Conservation (phyloP, 2,113 vertebrate species). For the Nymphicus hollandicus region DNA sequence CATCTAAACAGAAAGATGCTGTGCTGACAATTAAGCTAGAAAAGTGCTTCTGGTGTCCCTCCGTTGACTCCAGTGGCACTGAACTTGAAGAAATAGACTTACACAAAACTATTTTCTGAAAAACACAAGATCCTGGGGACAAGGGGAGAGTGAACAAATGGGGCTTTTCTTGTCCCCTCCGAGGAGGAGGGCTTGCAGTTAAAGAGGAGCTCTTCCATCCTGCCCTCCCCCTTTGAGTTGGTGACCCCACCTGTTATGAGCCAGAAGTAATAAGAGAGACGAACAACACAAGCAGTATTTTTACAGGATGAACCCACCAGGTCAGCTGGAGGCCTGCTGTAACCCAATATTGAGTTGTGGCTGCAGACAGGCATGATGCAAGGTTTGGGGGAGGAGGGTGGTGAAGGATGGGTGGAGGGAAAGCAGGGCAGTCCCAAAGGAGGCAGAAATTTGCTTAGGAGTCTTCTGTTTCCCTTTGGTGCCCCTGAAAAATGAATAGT, state of each 20-base stretch:
- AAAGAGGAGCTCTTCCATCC: not conserved
- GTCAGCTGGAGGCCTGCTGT: slow-evolving; percentile 59
- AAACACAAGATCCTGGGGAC: not conserved
- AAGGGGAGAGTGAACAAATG: not conserved
- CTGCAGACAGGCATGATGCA: not conserved
- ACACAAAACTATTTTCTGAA: not conserved
- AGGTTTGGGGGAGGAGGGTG: slow-evolving; percentile 17
- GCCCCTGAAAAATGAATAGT: slow-evolving; percentile 2
- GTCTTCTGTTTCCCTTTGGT: slow-evolving; percentile 13
- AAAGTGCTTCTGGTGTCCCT: not conserved
- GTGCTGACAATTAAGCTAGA: not conserved
- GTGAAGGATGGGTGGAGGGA: slow-evolving; percentile 11
- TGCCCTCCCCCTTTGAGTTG: not conserved
- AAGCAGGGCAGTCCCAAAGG: not conserved
- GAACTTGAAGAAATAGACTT: not conserved
- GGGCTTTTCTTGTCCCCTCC: not conserved
- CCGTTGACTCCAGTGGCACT: not conserved
- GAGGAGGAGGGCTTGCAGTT: not conserved
- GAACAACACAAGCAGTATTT: slow-evolving; percentile 30
- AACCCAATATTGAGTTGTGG: slow-evolving; percentile 18
- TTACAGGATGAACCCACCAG: slow-evolving; percentile 40
- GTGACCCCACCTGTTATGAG: slow-evolving; percentile 45
- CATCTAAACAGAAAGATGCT: not conserved
- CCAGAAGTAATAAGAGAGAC: slow-evolving; percentile 43
- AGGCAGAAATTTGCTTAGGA: not conserved